Base-by-base conservation (phyloP, 2,113 vertebrate genomes). In the Tenrec ecaudatus region DNA sequence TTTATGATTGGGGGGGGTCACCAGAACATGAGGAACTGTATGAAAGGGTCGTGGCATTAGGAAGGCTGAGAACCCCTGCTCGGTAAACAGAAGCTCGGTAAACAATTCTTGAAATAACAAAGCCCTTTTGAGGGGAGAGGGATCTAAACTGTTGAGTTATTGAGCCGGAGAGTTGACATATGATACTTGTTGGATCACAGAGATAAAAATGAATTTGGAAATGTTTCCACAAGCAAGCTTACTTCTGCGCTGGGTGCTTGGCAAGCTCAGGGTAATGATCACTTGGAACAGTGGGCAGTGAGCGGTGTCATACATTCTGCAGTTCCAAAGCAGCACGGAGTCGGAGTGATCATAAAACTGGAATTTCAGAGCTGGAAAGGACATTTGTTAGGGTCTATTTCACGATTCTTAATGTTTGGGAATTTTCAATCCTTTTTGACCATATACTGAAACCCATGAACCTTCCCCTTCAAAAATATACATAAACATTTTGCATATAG, bases 21-120 rank as follows among this genome's bases (percentile, higher is more conserved):
- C 40, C 4, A 40, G 40, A 3, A 40, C 40, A 40, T 40, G 40
- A 40, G 40, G 40, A 40, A 40, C 40, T 40, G 40, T 40, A 40
- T 40, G 3, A 40, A 40, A 40, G 40, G 40, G 40, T 40, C 40
- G 7, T 7, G 40, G 40, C 40, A 40, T 40, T 40, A 40, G 40
- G 40, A 40, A 40, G 40, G 40, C 7, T 40, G 40, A 40, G 40
- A 40, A 40, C 40, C 40, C 3, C 40, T 7, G 40, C 40, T n/a
- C n/a, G n/a, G n/a, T n/a, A n/a, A 40, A 40, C 7, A 88, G 53
- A 84, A 82, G 12, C 40, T 94, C 43, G 38, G 23, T 75, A 85
- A 80, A 82, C 78, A 25, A 90, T 86, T 96, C 83, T 96, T 86
- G 27, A 94, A 94, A 82, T 94, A 82, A 89, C 80, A 76, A 31